A percentile compares a stretch with the other conserved stretches of the same genome.
Conservation (phyloP, 1,140 invertebrate species). For the Medauroidea extradentata region DNA sequence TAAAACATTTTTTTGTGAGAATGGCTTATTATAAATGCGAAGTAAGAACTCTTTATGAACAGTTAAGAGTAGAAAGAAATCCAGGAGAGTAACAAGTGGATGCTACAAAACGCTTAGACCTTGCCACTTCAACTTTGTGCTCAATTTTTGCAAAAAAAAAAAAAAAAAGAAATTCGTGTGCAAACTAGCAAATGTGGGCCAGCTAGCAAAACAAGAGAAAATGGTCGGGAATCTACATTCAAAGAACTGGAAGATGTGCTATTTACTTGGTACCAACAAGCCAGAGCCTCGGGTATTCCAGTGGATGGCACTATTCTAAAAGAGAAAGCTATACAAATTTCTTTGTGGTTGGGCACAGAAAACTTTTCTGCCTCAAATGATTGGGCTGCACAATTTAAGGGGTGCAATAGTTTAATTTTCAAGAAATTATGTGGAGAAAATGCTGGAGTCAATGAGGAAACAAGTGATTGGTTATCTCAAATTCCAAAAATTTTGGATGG, state of each 20-base stretch:
- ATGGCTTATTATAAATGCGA: no score
- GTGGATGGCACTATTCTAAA: neutral
- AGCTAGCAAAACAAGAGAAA: neutral
- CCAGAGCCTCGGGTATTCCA: neutral
- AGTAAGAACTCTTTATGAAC: no score
- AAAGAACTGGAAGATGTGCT: neutral
- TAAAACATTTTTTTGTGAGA: no score
- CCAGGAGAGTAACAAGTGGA: no score
- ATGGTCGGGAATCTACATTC: neutral
- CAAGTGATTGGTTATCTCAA: slow-evolving; percentile 17
- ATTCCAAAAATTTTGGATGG: neutral
- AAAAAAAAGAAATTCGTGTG: neutral
- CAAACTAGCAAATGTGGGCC: neutral
- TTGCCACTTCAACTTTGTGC: neutral
- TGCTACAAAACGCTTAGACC: neutral
- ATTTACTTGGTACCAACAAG: neutral
- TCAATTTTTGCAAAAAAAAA: neutral
- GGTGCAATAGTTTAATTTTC: neutral
- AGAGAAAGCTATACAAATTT: neutral
- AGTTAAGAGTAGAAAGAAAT: no score
- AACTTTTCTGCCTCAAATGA: slow-evolving; percentile 30
- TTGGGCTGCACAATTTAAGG: slow-evolving; percentile 31
- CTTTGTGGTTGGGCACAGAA: neutral
- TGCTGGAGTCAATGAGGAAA: neutral
- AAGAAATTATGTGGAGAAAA: neutral